Evolutionary conservation across 2,797 vertebrate species (phyloP), one percentile per base, ranked within the genome.

Genomic region (Luscinia megarhynchos): DNA sequence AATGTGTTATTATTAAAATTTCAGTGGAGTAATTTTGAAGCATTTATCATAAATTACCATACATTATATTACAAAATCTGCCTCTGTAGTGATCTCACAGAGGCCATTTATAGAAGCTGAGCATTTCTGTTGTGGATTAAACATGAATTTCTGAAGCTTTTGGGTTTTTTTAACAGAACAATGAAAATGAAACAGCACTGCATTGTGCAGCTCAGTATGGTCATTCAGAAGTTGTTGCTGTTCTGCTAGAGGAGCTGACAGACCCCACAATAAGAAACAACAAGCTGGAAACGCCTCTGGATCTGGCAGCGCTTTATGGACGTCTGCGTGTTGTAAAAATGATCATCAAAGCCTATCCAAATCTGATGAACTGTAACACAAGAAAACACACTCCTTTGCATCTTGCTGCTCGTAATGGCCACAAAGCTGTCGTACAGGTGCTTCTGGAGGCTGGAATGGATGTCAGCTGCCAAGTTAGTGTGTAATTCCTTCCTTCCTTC

Each of bases 141-240:
- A 83, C 43, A 57, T 50, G 15, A 81, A 64, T 92, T 84, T 89
- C 67, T 95, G 74, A 95, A 89, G n/a, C 21, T 86, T 85, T 92
- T 88, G 62, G 57, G 64, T 93, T 91, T 12, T 89, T 97, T 84
- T 73, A 98, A 98, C 93, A 98, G 98, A 99, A 99, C 97, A 98
- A 98, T 36, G 99, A 99, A 98, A 98, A 98, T 68, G 99, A 99
- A 97, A 99, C 99, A 1, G 98, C 99, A 3, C 97, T 99, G 19
- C 99, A 99, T 96, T 99, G 99, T 78, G 99, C 99, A 1, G 99
- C 99, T 59, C 99, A 99, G 57, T 99, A 99, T 4, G 99, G 99
- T 87, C 99, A 99, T 97, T 98, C 99, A 1, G 99, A 99, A 87
- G 99, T 99, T 73, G 99, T 99, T 32, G 98, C 98, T 10, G 98